These are phyloP conservation scores for Ascaphus truei DNA, from an alignment of 2,113 vertebrate species.

Conservation along the genomic window DNA sequence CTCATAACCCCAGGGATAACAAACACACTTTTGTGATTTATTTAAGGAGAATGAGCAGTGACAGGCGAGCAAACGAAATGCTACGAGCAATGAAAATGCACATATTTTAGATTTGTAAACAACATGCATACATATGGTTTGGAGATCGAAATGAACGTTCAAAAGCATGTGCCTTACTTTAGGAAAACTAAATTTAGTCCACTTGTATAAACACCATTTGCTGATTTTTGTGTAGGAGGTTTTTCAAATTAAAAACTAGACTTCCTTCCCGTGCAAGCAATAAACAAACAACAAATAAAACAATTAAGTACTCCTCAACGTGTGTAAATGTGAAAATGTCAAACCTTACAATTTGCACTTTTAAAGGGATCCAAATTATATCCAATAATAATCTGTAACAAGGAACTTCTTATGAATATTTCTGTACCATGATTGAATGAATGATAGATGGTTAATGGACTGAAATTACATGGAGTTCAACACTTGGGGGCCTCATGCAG, in stretches of 20 bases:
- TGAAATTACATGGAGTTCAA: background rate
- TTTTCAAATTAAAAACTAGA: constrained; percentile 33
- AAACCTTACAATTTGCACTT: background rate
- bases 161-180: constrained; percentile 12
- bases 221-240: constrained; percentile 25
- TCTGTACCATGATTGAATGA: background rate
- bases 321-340: background rate
- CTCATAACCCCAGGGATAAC: background rate
- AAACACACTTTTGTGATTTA: no score
- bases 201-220: constrained; percentile 35
- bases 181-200: constrained; percentile 25
- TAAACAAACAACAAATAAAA: constrained; percentile 35
- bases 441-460: background rate
- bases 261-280: constrained; percentile 13
- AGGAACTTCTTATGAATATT: background rate
- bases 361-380: no score
- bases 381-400: background rate
- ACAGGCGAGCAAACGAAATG: constrained; percentile 10
- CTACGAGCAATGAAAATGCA: constrained; percentile 14
- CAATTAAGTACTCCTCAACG: constrained; percentile 13
- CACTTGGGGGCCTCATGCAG: no score
- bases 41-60: no score
- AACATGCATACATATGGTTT: constrained; percentile 32
- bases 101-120: constrained; percentile 25
- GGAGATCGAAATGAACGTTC: constrained; percentile 19